Conservation (phyloP, 1,140 invertebrate species). For the Ctenoplectra terminalis region DNA sequence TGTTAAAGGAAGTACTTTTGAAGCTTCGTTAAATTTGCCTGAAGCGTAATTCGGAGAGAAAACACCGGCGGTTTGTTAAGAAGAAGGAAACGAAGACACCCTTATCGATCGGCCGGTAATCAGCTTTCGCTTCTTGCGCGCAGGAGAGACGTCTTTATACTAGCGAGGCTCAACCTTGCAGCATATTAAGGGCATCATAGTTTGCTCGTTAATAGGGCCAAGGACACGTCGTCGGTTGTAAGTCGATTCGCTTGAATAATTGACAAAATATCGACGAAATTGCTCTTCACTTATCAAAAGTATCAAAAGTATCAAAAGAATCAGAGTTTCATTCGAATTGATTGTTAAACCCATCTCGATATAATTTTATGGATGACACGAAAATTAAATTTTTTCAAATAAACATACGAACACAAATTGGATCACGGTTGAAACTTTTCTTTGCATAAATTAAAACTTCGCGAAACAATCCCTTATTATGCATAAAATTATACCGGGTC, state of each 20-base stretch:
- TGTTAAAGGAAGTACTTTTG: not conserved
- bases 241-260: constrained; percentile 40
- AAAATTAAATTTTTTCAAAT: not conserved
- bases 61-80: not conserved
- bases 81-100: not conserved
- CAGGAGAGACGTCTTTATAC: constrained; percentile 21
- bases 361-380: not conserved
- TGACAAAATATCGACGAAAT: constrained; percentile 42
- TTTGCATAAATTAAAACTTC: too few relatives aligned
- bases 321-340: not conserved
- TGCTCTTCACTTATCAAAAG: not conserved
- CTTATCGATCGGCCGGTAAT: constrained; percentile 52
- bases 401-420: too few relatives aligned
- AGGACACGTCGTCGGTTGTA: constrained; percentile 32
- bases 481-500: too few relatives aligned
- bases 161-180: constrained; percentile 40
- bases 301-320: too few relatives aligned
- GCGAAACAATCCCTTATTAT: too few relatives aligned
- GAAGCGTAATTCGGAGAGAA: not conserved
- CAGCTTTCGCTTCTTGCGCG: constrained; percentile 50
- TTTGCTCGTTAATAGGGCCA: constrained; percentile 45
- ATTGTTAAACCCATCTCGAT: not conserved
- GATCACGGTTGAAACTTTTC: too few relatives aligned
- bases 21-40: not conserved
- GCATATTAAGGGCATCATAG: constrained; percentile 42